Conservation (phyloP, 2,888 invertebrate genomes). For the Caprella mutica region DNA sequence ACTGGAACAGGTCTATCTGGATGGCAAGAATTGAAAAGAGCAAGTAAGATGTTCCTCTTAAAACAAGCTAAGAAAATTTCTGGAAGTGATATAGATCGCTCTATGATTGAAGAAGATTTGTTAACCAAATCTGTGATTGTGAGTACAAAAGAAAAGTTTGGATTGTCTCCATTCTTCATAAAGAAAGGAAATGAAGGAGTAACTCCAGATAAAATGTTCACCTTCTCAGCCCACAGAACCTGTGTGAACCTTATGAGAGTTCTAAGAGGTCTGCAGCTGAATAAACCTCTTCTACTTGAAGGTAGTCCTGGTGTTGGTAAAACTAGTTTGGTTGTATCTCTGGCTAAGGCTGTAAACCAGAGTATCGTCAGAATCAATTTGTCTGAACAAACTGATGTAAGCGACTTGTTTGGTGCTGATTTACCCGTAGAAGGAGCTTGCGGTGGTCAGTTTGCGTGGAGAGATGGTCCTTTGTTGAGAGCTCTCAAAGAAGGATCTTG, state of each 20-base stretch:
- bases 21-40: slow-evolving; percentile 23
- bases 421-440: slow-evolving; percentile 78
- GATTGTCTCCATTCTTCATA: slow-evolving; percentile 67
- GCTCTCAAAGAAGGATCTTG: slow-evolving; percentile 88
- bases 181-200: slow-evolving; percentile 44
- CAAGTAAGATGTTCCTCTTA: slow-evolving; percentile 14
- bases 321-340: slow-evolving; percentile 80
- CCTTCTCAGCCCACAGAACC: slow-evolving; percentile 66
- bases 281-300: slow-evolving; percentile 80
- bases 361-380: slow-evolving; percentile 85
- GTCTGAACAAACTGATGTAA: slow-evolving; percentile 96
- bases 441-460: slow-evolving; percentile 83
- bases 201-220: slow-evolving; percentile 45
- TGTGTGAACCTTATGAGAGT: slow-evolving; percentile 69
- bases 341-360: slow-evolving; percentile 73
- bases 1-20: slow-evolving; percentile 55
- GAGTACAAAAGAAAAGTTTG: slow-evolving; percentile 46
- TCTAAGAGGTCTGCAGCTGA: slow-evolving; percentile 71
- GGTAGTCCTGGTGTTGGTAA: slow-evolving; percentile 98
- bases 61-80: slow-evolving; percentile 21
- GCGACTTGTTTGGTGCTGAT: slow-evolving; percentile 96
- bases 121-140: slow-evolving; percentile 9
- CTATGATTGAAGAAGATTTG: slow-evolving; percentile 15
- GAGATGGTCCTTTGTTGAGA: slow-evolving; percentile 86
- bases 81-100: slow-evolving; percentile 6